Evolutionary conservation across 2,113 vertebrate species (phyloP).

Genomic region (Peucedramus taeniatus): DNA sequence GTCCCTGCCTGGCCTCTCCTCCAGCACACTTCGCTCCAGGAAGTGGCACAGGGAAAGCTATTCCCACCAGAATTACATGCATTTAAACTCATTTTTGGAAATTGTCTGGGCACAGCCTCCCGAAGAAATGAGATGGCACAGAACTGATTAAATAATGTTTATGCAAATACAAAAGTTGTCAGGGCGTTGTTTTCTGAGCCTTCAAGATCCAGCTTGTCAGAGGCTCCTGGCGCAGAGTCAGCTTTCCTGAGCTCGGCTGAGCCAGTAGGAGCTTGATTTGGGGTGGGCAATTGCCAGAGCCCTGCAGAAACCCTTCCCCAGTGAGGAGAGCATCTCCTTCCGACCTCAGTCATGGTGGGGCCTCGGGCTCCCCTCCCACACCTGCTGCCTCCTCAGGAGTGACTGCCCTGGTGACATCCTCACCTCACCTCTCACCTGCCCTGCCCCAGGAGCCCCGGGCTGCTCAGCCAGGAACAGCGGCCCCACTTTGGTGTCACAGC

Average conservation of each 20-base stretch:
- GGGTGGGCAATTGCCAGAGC: neutral
- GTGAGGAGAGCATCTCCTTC: neutral
- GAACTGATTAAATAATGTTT: constrained; percentile 44
- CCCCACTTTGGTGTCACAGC: neutral
- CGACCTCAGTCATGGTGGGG: neutral
- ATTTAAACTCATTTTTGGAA: constrained; percentile 48
- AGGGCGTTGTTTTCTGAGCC: constrained; percentile 25
- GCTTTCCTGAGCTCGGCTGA: neutral
- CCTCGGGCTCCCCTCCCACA: neutral
- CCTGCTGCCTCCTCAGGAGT: neutral
- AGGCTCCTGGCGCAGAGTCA: neutral
- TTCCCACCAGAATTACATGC: constrained; percentile 44
- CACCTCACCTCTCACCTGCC: neutral
- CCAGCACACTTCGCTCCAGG: neutral
- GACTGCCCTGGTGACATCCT: neutral
- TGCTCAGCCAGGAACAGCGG: neutral
- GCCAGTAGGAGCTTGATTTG: constrained; percentile 6
- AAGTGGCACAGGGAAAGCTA: neutral
- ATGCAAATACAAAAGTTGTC: constrained; percentile 34
- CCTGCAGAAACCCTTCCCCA: neutral
- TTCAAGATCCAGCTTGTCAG: constrained; percentile 41
- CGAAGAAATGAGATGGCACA: constrained; percentile 47
- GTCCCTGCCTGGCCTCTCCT: neutral
- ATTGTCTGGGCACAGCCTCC: constrained; percentile 27
- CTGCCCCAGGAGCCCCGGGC: neutral